phyloP scores from a whole-genome alignment of 2,113 vertebrate species.

The Callipepla californica region DNA sequence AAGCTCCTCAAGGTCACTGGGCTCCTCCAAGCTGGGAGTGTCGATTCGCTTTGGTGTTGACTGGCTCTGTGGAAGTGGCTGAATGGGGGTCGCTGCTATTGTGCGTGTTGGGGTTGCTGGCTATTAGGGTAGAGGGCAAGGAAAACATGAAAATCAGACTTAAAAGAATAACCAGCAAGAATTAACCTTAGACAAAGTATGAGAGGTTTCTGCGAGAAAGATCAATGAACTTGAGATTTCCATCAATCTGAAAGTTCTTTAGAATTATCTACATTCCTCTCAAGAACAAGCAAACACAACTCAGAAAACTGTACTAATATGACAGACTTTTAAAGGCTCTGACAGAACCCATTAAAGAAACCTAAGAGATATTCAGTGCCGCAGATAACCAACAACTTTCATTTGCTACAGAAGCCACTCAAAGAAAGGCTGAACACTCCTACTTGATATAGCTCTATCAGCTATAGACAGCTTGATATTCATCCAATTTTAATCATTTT shows the following conservation, averaged over 20 bases:
- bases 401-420: background rate
- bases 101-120: constrained; percentile 98
- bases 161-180: background rate
- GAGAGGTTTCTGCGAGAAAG: background rate
- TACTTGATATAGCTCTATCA: background rate
- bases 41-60: constrained; percentile 97
- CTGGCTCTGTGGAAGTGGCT: constrained; percentile 95
- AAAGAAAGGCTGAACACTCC: background rate
- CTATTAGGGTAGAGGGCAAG: constrained; percentile 73
- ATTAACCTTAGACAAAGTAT: background rate
- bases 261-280: constrained; percentile 18
- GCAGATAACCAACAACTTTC: background rate
- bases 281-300: background rate
- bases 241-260: background rate
- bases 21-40: constrained; percentile 97
- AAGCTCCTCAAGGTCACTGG: constrained; percentile 98
- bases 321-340: constrained; percentile 5
- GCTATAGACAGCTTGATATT: background rate
- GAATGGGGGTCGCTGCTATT: constrained; percentile 93
- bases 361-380: background rate
- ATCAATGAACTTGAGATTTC: background rate
- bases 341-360: background rate
- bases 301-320: background rate
- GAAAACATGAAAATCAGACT: background rate
- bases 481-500: background rate